Conservation (phyloP, 1,140 invertebrate genomes). For the Lycorma delicatula region DNA sequence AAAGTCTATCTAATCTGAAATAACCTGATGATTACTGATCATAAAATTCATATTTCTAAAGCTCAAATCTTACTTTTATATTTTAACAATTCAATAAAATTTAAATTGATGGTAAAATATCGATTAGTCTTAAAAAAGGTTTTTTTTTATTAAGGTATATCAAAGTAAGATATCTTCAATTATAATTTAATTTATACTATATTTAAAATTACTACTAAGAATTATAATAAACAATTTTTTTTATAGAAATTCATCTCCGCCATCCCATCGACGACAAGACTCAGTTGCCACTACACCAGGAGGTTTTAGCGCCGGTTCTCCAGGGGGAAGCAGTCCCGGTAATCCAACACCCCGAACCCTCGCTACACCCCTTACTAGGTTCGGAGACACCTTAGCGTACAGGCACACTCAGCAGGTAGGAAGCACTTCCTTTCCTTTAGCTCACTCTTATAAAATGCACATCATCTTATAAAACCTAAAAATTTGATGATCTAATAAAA, state of each 20-base stretch:
- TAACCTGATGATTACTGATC: too few species aligned
- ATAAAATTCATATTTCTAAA: too few species aligned
- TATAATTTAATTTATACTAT: background rate
- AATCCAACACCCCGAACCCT: conserved; percentile 22
- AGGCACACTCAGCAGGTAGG: conserved; percentile 35
- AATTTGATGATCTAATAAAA: too few species aligned
- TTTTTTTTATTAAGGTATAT: too few species aligned
- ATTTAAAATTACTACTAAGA: background rate
- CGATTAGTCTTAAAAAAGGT: too few species aligned
- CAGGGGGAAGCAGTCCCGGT: conserved; percentile 35
- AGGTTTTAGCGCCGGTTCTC: conserved; percentile 25
- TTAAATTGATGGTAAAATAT: too few species aligned
- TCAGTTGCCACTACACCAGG: conserved; percentile 25
- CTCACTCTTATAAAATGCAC: too few species aligned
- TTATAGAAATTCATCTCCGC: conserved; percentile 25
- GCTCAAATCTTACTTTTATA: too few species aligned
- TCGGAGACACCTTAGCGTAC: conserved; percentile 33
- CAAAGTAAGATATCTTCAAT: background rate
- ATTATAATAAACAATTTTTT: background rate
- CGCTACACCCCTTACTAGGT: conserved; percentile 25
- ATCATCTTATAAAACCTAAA: too few species aligned
- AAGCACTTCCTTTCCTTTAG: too few species aligned
- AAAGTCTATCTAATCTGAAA: too few species aligned
- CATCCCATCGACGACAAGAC: conserved; percentile 24
- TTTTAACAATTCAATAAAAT: too few species aligned